These are phyloP conservation scores for Sisyra nigra DNA, from an alignment of 2,888 invertebrate genomes.

Conservation along the genomic window DNA sequence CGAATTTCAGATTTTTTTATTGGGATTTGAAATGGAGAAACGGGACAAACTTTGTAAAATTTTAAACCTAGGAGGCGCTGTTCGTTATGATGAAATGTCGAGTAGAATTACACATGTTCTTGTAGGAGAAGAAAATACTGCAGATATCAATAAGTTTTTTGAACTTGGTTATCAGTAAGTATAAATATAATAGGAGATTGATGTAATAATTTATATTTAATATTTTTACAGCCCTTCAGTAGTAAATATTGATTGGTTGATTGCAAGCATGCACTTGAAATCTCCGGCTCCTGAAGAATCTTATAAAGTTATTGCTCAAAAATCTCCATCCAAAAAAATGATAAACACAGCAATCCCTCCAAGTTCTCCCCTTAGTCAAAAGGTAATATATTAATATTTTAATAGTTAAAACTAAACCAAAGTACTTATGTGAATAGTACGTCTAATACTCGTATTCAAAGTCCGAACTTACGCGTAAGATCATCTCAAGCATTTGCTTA, in stretches of 20 bases:
- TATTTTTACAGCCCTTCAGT: conserved; percentile 37
- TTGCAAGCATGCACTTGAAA: conserved; percentile 49
- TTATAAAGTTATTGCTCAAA: conserved; percentile 10
- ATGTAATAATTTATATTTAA: not conserved
- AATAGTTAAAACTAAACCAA: no score
- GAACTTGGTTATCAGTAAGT: conserved; percentile 14
- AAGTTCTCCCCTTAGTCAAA: conserved; percentile 44
- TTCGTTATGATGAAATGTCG: conserved; percentile 57
- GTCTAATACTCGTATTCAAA: no score
- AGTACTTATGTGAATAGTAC: no score
- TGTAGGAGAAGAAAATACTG: conserved; percentile 39
- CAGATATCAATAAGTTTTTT: conserved; percentile 27
- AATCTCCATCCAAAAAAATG: conserved; percentile 8
- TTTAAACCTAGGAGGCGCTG: conserved; percentile 67
- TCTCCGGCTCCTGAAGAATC: conserved; percentile 38
- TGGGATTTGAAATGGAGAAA: conserved; percentile 44
- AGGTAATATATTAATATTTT: conserved; percentile 21
- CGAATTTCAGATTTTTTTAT: conserved; percentile 41
- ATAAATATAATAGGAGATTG: not conserved
- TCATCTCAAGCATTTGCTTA: no score
- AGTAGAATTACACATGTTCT: conserved; percentile 70
- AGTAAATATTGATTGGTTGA: conserved; percentile 58
- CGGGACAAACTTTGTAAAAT: conserved; percentile 52
- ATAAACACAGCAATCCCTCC: conserved; percentile 22
- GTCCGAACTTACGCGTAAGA: no score